Evolutionary conservation across 2,797 vertebrate species (phyloP).

Genomic region (Sebastes nivosus): DNA sequence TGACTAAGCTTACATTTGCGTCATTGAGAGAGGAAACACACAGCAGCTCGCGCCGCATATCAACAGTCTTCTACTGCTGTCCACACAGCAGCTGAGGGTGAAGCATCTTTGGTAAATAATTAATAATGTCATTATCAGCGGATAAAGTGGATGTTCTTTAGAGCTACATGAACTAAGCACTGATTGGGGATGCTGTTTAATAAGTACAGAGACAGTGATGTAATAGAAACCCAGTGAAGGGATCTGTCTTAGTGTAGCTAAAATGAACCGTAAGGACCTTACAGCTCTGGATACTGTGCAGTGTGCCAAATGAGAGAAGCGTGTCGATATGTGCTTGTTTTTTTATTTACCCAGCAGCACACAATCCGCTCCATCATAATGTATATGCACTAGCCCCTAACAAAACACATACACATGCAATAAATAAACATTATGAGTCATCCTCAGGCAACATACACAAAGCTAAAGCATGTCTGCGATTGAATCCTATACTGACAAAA

Average conservation of each 20-base stretch:
- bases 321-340: not conserved
- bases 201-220: not conserved
- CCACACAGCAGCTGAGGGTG: not conserved
- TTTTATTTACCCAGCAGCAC: not conserved
- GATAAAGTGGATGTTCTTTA: constrained; percentile 3
- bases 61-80: not conserved
- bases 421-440: not conserved
- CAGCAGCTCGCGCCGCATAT: not conserved
- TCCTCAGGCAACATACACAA: not conserved
- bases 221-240: not conserved
- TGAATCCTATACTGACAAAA: not conserved
- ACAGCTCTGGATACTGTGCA: not conserved
- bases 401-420: not conserved
- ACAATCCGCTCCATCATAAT: not conserved
- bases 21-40: constrained; percentile 1
- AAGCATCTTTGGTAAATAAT: constrained; percentile 7
- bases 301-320: not conserved
- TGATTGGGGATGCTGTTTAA: not conserved
- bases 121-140: constrained; percentile 3
- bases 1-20: not conserved
- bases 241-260: not conserved
- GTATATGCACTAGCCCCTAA: not conserved
- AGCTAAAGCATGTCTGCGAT: not conserved
- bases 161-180: not conserved
- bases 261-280: not conserved